These are phyloP conservation scores for Sycophila sp. DNA, from an alignment of 1,140 invertebrate species.

Conservation along the genomic window DNA sequence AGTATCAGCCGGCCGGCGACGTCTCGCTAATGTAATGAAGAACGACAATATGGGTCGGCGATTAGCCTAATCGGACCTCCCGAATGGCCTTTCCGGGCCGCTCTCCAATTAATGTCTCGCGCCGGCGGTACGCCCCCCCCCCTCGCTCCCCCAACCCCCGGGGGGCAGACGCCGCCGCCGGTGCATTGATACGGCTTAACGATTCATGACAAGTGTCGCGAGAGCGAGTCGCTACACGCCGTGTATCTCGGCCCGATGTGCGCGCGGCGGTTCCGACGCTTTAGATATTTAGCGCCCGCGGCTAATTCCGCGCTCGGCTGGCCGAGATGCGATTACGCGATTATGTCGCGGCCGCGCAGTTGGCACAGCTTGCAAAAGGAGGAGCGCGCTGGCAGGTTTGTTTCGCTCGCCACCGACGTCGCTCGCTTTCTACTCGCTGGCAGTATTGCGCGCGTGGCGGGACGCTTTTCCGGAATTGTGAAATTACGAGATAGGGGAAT, in stretches of 20 bases:
- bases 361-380: no score
- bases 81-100: slow-evolving; percentile 1
- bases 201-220: slow-evolving; percentile 32
- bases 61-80: slow-evolving; percentile 51
- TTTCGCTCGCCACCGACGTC: no score
- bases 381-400: no score
- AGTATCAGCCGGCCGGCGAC: slow-evolving; percentile 36
- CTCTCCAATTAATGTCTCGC: slow-evolving; percentile 9
- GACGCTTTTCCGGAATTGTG: no score
- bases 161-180: no score
- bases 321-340: not conserved
- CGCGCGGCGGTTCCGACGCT: not conserved
- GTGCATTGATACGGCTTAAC: slow-evolving; percentile 20
- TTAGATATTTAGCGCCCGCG: not conserved
- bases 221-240: not conserved
- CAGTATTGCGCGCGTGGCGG: no score
- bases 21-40: slow-evolving; percentile 53
- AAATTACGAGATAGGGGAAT: no score
- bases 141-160: no score
- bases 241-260: not conserved
- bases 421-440: no score
- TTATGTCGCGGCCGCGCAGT: no score
- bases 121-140: not conserved
- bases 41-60: slow-evolving; percentile 55
- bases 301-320: not conserved